phyloP scores from a whole-genome alignment of 2,888 invertebrate species.

The Agonopterix alstromeriana region DNA sequence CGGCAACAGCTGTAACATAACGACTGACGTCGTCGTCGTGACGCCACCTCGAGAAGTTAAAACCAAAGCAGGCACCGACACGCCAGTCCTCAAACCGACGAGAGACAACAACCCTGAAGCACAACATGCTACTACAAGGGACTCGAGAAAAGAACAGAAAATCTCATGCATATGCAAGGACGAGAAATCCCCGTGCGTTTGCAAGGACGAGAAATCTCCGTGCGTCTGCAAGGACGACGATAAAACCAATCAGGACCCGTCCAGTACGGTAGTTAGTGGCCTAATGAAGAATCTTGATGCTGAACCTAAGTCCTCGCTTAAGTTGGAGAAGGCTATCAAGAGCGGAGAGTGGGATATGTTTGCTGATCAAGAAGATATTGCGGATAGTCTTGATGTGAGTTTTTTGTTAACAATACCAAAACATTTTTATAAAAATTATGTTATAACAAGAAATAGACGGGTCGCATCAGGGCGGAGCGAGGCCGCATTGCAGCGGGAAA shows the following conservation, averaged over 20 bases:
- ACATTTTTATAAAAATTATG: too few species aligned
- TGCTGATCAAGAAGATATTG: conserved; percentile 90
- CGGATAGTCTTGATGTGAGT: conserved; percentile 72
- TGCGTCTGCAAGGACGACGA: neutral
- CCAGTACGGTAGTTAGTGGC: neutral
- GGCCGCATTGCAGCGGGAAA: too few species aligned
- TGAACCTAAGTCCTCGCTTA: neutral
- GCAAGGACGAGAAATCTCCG: neutral
- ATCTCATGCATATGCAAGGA: neutral
- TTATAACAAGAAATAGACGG: too few species aligned
- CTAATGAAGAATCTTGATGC: neutral
- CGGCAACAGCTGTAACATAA: conserved; percentile 16
- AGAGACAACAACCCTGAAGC: neutral
- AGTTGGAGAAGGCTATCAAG: conserved; percentile 57
- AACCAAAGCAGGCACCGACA: neutral
- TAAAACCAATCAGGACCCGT: neutral
- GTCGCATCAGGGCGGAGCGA: too few species aligned
- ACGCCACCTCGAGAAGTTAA: neutral
- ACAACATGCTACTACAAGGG: neutral
- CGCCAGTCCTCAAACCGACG: neutral
- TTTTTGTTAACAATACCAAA: neutral
- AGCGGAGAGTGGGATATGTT: conserved; percentile 93
- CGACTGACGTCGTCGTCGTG: neutral
- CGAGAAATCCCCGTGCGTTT: neutral
- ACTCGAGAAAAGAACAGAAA: neutral